phyloP scores from a whole-genome alignment of 2,888 invertebrate species.

The Amaurobius ferox region DNA sequence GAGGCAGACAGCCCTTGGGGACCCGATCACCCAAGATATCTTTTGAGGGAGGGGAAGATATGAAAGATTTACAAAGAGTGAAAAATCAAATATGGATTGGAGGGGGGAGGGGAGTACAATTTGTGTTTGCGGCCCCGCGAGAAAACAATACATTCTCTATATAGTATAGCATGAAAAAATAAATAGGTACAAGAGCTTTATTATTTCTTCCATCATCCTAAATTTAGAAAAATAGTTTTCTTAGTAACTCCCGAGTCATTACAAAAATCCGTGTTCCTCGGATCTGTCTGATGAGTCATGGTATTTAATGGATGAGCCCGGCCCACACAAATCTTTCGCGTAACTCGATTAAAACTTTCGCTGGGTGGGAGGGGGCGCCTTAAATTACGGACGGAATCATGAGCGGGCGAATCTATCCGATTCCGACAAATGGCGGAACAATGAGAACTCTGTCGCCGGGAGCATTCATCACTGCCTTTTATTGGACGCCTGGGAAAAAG shows the following conservation, averaged over 20 bases:
- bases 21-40: too few species aligned
- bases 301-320: slow-evolving; percentile 40
- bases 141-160: too few species aligned
- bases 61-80: too few species aligned
- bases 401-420: slow-evolving; percentile 4
- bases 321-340: slow-evolving; percentile 38
- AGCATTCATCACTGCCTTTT: slow-evolving; percentile 54
- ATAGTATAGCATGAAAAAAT: too few species aligned
- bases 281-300: slow-evolving; percentile 36
- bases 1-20: too few species aligned
- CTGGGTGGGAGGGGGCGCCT: slow-evolving; percentile 7
- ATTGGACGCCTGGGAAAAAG: slow-evolving; percentile 58
- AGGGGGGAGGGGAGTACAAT: too few species aligned
- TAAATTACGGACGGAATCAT: slow-evolving; percentile 7
- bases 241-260: background rate
- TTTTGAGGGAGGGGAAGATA: too few species aligned
- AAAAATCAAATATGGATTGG: too few species aligned
- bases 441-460: slow-evolving; percentile 34
- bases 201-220: too few species aligned
- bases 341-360: slow-evolving; percentile 66
- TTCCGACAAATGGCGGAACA: slow-evolving; percentile 49
- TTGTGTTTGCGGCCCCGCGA: too few species aligned
- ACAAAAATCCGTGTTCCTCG: background rate
- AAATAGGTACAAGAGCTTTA: too few species aligned
- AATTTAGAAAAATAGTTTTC: too few species aligned